phyloP scores from a whole-genome alignment of 2,113 vertebrate genomes.

The Turdus rufiventris region DNA sequence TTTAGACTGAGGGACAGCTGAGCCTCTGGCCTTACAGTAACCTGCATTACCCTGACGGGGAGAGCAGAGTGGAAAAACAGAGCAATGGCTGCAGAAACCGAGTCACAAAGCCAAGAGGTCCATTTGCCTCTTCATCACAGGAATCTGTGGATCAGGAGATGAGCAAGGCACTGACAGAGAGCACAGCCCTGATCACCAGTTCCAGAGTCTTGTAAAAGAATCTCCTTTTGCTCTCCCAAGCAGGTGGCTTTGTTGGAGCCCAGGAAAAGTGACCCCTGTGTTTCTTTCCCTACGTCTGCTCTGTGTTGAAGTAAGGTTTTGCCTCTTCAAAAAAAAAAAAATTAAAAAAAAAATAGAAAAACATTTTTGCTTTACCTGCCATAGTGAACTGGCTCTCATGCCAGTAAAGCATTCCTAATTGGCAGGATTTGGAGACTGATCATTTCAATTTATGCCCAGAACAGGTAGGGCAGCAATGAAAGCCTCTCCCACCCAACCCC shows the following conservation, averaged over 20 bases:
- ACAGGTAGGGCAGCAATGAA: conserved; percentile 57
- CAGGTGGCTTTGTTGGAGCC: neutral
- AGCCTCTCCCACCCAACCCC: conserved; percentile 44
- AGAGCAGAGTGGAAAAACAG: neutral
- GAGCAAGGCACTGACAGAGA: neutral
- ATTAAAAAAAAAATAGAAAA: neutral
- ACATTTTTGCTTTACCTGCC: neutral
- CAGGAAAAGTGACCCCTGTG: neutral
- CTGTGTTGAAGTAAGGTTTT: neutral
- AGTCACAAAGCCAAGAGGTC: neutral
- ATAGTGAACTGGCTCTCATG: neutral
- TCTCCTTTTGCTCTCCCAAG: neutral
- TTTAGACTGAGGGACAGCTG: neutral
- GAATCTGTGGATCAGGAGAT: neutral
- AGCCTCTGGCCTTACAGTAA: neutral
- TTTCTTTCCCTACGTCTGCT: neutral
- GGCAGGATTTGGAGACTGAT: conserved; percentile 49
- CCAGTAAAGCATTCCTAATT: conserved; percentile 52
- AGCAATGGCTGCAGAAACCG: neutral
- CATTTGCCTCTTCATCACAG: neutral
- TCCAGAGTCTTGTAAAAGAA: neutral
- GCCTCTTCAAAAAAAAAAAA: neutral
- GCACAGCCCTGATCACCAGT: neutral
- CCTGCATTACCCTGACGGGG: neutral
- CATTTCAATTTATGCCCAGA: conserved; percentile 66